Percentiles rank a stretch among this genome's conserved stretches.
phyloP scores from a whole-genome alignment of 2,797 vertebrate species.

The Sardinella longiceps region DNA sequence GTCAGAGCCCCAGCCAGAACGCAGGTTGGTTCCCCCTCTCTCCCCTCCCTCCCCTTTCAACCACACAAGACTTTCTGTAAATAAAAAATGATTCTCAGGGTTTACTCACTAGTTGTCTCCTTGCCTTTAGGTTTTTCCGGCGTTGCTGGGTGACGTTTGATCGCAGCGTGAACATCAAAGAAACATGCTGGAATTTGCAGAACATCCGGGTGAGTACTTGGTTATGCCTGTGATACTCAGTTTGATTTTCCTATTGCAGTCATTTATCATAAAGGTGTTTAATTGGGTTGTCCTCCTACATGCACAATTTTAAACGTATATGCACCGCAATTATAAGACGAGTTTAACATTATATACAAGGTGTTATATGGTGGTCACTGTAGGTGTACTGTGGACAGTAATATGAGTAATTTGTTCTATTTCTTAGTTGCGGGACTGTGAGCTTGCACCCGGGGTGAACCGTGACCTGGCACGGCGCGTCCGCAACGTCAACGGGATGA shows the following conservation, averaged over 20 bases:
- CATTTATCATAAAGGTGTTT: not conserved
- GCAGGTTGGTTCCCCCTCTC: conserved; percentile 74
- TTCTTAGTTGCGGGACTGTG: conserved; percentile 86
- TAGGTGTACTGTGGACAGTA: not conserved
- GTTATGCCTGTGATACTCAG: not conserved
- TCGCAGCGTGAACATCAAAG: conserved; percentile 91
- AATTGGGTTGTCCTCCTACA: not conserved
- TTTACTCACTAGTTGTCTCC: not conserved
- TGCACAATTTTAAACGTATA: too few relatives aligned
- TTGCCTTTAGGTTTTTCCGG: conserved; percentile 82
- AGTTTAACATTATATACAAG: too few relatives aligned
- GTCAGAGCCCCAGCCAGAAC: conserved; percentile 90
- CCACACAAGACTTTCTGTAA: not conserved
- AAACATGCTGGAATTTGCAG: conserved; percentile 94
- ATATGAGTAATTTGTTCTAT: not conserved
- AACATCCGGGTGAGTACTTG: conserved; percentile 84
- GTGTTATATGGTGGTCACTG: too few relatives aligned
- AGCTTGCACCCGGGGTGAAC: conserved; percentile 90
- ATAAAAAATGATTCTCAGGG: too few relatives aligned
- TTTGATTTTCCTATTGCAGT: too few relatives aligned
- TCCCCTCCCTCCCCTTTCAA: not conserved
- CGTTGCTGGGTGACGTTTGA: conserved; percentile 93
- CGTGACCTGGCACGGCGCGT: conserved; percentile 86
- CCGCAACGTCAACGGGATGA: conserved; percentile 87
- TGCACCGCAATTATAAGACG: too few relatives aligned